A percentile compares a stretch with the other conserved stretches of the same genome.
Evolutionary conservation across 2,888 invertebrate species (phyloP).

Genomic region (Trissonchulus latispiculum): DNA sequence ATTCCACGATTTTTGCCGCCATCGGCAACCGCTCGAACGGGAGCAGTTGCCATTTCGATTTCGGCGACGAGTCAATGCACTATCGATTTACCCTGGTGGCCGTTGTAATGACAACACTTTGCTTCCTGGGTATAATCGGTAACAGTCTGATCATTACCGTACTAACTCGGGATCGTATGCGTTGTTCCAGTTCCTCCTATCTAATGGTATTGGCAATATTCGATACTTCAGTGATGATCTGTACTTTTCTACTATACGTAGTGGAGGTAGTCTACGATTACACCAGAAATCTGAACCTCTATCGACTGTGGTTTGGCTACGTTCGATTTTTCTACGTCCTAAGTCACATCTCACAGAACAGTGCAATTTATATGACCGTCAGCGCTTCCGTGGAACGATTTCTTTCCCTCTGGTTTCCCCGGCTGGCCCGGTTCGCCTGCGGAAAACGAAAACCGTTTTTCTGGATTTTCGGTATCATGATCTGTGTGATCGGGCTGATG

Average conservation of each 20-base stretch:
- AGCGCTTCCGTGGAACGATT: conserved; percentile 14
- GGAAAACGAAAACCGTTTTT: background rate
- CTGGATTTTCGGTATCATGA: background rate
- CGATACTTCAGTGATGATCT: conserved; percentile 8
- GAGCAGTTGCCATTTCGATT: background rate
- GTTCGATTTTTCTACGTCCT: conserved; percentile 10
- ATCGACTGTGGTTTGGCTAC: conserved; percentile 11
- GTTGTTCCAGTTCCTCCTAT: conserved; percentile 1
- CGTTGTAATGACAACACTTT: background rate
- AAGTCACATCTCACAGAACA: conserved; percentile 10
- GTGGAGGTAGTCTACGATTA: conserved; percentile 16
- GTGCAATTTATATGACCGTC: background rate
- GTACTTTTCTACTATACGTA: conserved; percentile 14
- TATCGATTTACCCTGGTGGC: conserved; percentile 10
- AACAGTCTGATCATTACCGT: background rate
- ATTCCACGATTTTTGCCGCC: too few relatives aligned
- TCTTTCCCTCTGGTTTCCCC: background rate
- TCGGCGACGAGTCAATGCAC: conserved; percentile 6
- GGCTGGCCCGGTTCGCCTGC: background rate
- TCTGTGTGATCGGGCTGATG: background rate
- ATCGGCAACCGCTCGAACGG: too few relatives aligned
- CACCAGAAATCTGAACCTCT: conserved; percentile 1
- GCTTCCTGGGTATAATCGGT: conserved; percentile 7
- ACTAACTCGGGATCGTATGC: background rate
- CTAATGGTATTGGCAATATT: conserved; percentile 2